A percentile compares a stretch with the other conserved stretches of the same genome.
Evolutionary conservation across 1,140 invertebrate species (phyloP).

Genomic region (Penaeus indicus): DNA sequence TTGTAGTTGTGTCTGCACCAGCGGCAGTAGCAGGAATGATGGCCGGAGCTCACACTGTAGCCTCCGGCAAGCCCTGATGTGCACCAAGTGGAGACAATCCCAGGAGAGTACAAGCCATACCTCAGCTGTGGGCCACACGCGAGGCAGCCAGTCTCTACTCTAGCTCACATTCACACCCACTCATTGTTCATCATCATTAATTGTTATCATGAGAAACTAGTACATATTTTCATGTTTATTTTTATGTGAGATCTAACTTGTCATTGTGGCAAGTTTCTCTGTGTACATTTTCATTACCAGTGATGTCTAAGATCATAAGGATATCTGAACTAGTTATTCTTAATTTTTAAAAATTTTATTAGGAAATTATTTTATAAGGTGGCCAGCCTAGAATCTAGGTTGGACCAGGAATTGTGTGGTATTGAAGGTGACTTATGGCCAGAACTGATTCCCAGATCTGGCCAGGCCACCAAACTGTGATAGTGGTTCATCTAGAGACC

Average conservation of each 20-base stretch:
- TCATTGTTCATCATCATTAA: conserved; percentile 47
- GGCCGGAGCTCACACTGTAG: conserved; percentile 46
- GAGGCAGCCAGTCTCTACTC: conserved; percentile 23
- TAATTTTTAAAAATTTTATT: conserved; percentile 63
- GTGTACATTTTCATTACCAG: conserved; percentile 58
- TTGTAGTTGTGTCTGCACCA: conserved; percentile 57
- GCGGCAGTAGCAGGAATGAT: conserved; percentile 38
- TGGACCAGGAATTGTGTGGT: conserved; percentile 56
- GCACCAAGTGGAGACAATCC: conserved; percentile 69
- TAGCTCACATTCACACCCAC: conserved; percentile 45
- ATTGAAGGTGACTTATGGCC: conserved; percentile 44
- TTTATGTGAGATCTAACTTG: conserved; percentile 55
- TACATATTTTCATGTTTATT: conserved; percentile 55
- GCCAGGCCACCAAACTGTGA: conserved; percentile 56
- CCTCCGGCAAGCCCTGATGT: conserved; percentile 57
- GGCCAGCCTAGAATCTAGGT: conserved; percentile 54
- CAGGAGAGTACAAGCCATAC: conserved; percentile 65
- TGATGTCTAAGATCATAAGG: conserved; percentile 52
- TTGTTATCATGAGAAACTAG: conserved; percentile 52
- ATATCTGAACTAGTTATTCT: conserved; percentile 54
- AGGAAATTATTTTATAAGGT: conserved; percentile 63
- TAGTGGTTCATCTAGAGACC: conserved; percentile 51
- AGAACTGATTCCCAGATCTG: not conserved
- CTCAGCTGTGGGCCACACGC: conserved; percentile 69
- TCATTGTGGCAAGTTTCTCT: conserved; percentile 47